A percentile compares a stretch with the other conserved stretches of the same genome.
phyloP scores from a whole-genome alignment of 2,888 invertebrate species.

The Ophioninae sp. region DNA sequence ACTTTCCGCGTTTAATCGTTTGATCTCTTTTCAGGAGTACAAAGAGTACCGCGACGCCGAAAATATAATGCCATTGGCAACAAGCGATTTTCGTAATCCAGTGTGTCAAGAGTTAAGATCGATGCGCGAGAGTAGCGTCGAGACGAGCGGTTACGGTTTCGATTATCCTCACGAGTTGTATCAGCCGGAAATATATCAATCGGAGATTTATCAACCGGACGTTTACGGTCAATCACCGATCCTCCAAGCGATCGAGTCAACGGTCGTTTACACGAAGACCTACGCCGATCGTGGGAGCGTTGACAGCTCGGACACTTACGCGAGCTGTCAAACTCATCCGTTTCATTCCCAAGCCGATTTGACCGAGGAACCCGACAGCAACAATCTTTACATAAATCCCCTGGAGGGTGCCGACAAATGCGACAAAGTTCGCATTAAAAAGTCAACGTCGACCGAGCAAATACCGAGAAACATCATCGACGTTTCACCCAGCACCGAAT shows the following conservation, averaged over 20 bases:
- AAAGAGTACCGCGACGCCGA: constrained; percentile 96
- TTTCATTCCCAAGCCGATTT: constrained; percentile 93
- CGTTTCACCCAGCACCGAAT: constrained; percentile 81
- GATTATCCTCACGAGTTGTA: constrained; percentile 62
- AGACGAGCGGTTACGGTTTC: constrained; percentile 78
- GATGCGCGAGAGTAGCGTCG: constrained; percentile 83
- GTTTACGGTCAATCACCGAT: constrained; percentile 59
- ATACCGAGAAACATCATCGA: constrained; percentile 83
- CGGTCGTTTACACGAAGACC: constrained; percentile 69
- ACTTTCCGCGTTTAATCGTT: constrained; percentile 30
- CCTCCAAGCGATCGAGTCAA: constrained; percentile 55
- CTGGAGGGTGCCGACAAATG: constrained; percentile 85
- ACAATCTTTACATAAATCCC: constrained; percentile 92
- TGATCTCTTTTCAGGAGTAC: constrained; percentile 86
- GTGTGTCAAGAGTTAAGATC: constrained; percentile 91
- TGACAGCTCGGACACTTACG: constrained; percentile 95
- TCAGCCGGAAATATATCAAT: constrained; percentile 47
- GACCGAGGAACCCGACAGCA: constrained; percentile 88
- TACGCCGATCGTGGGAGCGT: constrained; percentile 82
- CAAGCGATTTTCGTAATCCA: constrained; percentile 92
- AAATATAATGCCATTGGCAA: constrained; percentile 92
- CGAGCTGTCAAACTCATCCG: constrained; percentile 97
- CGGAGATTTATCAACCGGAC: constrained; percentile 51
- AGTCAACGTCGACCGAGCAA: constrained; percentile 89
- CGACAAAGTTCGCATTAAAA: constrained; percentile 84